Evolutionary conservation across 2,797 vertebrate species (phyloP).

Genomic region (Menidia menidia): DNA sequence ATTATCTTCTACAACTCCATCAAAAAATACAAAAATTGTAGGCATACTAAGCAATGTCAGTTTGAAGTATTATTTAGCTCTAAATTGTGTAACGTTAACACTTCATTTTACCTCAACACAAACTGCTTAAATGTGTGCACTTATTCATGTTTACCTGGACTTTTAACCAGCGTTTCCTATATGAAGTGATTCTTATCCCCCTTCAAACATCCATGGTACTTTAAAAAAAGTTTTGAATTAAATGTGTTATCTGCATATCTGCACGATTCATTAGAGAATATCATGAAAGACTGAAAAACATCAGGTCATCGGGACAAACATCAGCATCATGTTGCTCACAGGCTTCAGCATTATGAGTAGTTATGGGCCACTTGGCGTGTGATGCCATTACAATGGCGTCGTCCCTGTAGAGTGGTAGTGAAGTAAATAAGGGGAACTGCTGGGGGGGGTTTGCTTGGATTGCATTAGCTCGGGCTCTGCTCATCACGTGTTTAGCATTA

Average conservation of each 20-base stretch:
- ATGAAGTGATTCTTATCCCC: too few species aligned
- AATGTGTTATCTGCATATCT: too few species aligned
- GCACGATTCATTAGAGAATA: too few species aligned
- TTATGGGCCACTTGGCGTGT: neutral
- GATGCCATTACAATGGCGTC: conserved; percentile 26
- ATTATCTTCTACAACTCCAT: neutral
- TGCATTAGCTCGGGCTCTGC: conserved; percentile 77
- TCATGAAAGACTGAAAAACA: too few species aligned
- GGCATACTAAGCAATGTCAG: too few species aligned
- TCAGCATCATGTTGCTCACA: neutral
- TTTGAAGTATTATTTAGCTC: too few species aligned
- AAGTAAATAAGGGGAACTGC: conserved; percentile 79
- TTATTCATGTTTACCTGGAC: too few species aligned
- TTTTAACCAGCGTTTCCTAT: too few species aligned
- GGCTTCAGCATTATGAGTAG: conserved; percentile 9
- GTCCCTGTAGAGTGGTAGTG: conserved; percentile 22
- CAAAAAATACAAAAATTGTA: neutral
- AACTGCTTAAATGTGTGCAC: neutral
- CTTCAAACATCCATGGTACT: too few species aligned
- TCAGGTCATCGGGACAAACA: too few species aligned
- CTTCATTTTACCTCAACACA: neutral
- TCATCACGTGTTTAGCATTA: conserved; percentile 80
- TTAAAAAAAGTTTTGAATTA: too few species aligned
- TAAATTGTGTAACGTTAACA: too few species aligned
- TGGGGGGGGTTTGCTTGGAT: conserved; percentile 78